These are phyloP conservation scores for Brachionus sp. DNA, from an alignment of 1,140 invertebrate species.

Conservation along the genomic window DNA sequence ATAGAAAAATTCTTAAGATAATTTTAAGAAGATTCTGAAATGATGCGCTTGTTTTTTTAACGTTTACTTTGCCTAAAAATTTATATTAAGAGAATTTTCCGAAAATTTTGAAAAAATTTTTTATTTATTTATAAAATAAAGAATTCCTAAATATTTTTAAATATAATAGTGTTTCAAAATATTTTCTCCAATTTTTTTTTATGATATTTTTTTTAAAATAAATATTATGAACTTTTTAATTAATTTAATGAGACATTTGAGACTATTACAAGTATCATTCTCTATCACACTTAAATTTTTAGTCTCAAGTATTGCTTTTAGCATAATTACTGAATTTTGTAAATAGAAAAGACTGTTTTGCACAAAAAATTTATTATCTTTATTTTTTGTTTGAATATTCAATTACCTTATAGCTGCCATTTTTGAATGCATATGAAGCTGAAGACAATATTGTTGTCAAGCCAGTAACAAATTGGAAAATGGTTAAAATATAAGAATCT, in stretches of 20 bases:
- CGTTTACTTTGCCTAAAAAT: too few relatives aligned
- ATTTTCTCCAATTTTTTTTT: too few relatives aligned
- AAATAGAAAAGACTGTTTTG: not conserved
- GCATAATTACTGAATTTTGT: not conserved
- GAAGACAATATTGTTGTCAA: conserved; percentile 14
- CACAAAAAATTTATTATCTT: not conserved
- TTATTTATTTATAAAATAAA: too few relatives aligned
- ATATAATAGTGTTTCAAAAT: too few relatives aligned
- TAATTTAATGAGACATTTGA: not conserved
- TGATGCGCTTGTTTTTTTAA: too few relatives aligned
- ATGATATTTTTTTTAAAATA: not conserved
- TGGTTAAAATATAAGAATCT: not conserved
- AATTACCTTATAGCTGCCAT: conserved; percentile 20
- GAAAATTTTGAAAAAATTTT: too few relatives aligned
- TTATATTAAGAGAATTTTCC: too few relatives aligned
- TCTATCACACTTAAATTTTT: not conserved
- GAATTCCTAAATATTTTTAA: too few relatives aligned
- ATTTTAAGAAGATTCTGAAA: too few relatives aligned
- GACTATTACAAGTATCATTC: not conserved
- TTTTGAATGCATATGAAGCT: conserved; percentile 13
- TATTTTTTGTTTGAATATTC: conserved; percentile 21
- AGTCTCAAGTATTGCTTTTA: not conserved
- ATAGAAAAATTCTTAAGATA: too few relatives aligned
- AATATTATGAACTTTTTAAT: not conserved
- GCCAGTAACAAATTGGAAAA: not conserved